Evolutionary conservation across 2,113 vertebrate genomes (phyloP), one percentile per base, ranked within the genome.

Genomic region (Myanophis thanlyinensis): DNA sequence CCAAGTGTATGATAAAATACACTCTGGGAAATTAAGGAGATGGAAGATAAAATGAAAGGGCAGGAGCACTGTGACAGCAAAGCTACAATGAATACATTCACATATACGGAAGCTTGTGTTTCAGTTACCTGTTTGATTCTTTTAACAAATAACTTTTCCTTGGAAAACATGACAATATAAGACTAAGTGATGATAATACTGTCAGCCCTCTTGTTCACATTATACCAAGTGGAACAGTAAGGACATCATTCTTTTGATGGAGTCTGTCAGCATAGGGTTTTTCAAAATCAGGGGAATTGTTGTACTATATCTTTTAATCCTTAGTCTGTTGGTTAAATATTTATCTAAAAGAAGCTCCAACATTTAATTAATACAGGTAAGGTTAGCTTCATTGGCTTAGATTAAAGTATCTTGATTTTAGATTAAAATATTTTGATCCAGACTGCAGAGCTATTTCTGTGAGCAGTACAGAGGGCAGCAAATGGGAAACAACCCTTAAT

Each of bases 141-240:
- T 94, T 95, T 95, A 95, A 94, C 90, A 94, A 93, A 92, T 95
- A 93, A 93, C 90, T 93, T 96, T 96, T 96, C 94, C 95, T 92
- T 93, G 95, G 96, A 95, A 94, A 92, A 96, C 94, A 97, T 98
- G 97, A 3, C 96, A 96, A 96, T 95, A 95, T 89, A 35, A 40
- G 35, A 35, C 35, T 97, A 98, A 46, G 97, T 97, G 97, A 96
- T 94, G 94, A 95, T 95, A 96, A 97, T 97, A 98, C 96, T 97
- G 94, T 94, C 95, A 97, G 97, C 93, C 95, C 97, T 97, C 97
- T 98, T 97, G 97, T 96, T 96, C 96, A 95, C 97, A 94, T 93
- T 80, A 35, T 80, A 80, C 35, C 35, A n/a, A 4, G 4, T 35
- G n/a, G 95, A 93, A 93, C 95, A 95, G 95, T 97, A 98, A 97